phyloP scores from a whole-genome alignment of 2,797 vertebrate species.

The Crocodylus rhombifer region DNA sequence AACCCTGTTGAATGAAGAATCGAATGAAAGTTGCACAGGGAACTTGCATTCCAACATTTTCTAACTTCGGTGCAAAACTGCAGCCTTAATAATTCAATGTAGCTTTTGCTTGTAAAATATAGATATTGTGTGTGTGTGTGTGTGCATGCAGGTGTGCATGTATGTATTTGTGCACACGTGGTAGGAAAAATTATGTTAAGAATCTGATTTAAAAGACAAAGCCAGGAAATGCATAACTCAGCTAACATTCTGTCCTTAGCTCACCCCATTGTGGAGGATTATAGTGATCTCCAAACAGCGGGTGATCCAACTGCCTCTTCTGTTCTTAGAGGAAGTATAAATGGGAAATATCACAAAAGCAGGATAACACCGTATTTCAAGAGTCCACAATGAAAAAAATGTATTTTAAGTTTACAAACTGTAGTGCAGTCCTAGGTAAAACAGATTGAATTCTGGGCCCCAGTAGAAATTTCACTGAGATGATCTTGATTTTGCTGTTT shows the following conservation, averaged over 20 bases:
- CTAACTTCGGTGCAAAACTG: background rate
- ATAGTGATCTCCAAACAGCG: conserved; percentile 47
- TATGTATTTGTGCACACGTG: conserved; percentile 15
- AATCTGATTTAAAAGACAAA: conserved; percentile 57
- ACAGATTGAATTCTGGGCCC: background rate
- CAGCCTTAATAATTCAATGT: background rate
- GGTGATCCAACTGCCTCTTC: conserved; percentile 60
- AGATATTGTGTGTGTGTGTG: no score
- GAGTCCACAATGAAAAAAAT: conserved; percentile 46
- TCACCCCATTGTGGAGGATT: conserved; percentile 52
- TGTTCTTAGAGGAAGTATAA: conserved; percentile 59
- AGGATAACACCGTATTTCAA: conserved; percentile 57
- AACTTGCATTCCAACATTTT: background rate
- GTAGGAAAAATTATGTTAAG: conserved; percentile 47
- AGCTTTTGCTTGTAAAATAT: no score
- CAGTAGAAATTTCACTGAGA: background rate
- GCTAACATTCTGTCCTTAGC: conserved; percentile 52
- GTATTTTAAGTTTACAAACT: conserved; percentile 50
- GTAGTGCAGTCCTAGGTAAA: background rate
- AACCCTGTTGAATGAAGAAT: background rate
- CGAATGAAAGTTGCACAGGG: rapidly evolving
- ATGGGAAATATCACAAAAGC: conserved; percentile 64
- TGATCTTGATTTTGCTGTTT: rapidly evolving
- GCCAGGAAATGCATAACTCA: conserved; percentile 60
- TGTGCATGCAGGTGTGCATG: background rate